phyloP scores from a whole-genome alignment of 2,888 invertebrate genomes.

The Leptinotarsa peninsularis region DNA sequence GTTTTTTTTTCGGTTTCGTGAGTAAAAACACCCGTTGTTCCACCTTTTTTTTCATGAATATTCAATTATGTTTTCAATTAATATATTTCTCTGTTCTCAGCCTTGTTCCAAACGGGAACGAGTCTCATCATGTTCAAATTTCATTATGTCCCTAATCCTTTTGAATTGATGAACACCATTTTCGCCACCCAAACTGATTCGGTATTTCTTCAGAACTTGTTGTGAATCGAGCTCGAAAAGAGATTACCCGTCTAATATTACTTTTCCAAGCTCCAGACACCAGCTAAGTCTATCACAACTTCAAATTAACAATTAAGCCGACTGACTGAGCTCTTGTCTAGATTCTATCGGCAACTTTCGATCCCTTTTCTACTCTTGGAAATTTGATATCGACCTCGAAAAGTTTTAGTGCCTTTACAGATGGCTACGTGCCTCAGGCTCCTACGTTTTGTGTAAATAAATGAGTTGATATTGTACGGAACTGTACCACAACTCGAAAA shows the following conservation, averaged over 20 bases:
- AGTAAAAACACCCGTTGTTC: no score
- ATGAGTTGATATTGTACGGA: background rate
- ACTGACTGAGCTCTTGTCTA: conserved; percentile 45
- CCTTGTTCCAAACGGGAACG: no score
- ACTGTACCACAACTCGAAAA: background rate
- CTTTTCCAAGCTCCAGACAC: background rate
- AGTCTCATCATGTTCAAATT: no score
- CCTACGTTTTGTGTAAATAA: conserved; percentile 1
- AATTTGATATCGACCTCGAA: conserved; percentile 39
- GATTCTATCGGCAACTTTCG: conserved; percentile 45
- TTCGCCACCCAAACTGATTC: background rate
- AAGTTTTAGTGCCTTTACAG: conserved; percentile 44
- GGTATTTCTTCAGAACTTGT: background rate
- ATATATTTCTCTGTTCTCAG: no score
- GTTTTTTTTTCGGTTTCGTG: no score
- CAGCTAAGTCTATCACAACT: conserved; percentile 8
- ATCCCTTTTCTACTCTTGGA: conserved; percentile 41
- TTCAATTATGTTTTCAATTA: no score
- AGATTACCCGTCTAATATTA: background rate
- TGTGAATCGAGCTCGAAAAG: background rate
- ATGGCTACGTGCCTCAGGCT: conserved; percentile 36
- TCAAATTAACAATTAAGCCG: conserved; percentile 51
- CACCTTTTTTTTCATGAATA: no score
- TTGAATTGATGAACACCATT: background rate
- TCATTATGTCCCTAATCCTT: no score